A percentile compares a stretch with the other conserved stretches of the same genome.
Evolutionary conservation across 23 tunicate species (phyloP).

Genomic region (Corella eumyota): DNA sequence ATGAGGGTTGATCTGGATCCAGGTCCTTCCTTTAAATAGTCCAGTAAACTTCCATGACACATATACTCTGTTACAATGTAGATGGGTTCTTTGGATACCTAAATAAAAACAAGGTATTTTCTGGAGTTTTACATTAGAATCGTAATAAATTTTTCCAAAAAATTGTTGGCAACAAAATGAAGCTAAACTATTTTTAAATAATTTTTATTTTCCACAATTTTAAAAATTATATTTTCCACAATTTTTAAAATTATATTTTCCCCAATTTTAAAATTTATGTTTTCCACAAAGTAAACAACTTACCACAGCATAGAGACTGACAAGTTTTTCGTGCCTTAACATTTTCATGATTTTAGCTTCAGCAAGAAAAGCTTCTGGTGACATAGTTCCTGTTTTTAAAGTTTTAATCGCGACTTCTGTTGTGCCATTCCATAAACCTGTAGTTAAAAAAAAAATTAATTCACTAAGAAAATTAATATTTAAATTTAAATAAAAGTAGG

Average conservation of each 20-base stretch:
- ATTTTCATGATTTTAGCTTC: conserved; percentile 99
- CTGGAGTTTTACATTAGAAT: no score
- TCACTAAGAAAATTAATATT: no score
- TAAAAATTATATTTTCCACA: no score
- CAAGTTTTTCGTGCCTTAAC: conserved; percentile 93
- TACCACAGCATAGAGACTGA: conserved; percentile 92
- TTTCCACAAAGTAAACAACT: conserved; percentile 22
- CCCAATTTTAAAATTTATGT: no score
- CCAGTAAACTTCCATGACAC: conserved; percentile 91
- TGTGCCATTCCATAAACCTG: conserved; percentile 92
- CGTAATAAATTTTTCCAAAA: no score
- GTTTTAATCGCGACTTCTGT: conserved; percentile 97
- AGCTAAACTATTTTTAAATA: no score
- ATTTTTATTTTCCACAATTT: no score
- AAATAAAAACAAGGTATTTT: conserved; percentile 2
- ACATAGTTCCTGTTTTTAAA: conserved; percentile 91
- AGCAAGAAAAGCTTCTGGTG: conserved; percentile 94
- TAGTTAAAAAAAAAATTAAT: neutral
- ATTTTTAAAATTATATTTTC: no score
- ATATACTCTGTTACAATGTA: conserved; percentile 88
- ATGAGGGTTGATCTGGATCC: conserved; percentile 50
- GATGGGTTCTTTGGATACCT: conserved; percentile 88
- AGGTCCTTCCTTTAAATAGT: conserved; percentile 82
- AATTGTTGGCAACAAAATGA: no score
- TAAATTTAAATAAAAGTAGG: no score